Base-by-base conservation (phyloP, 2,888 invertebrate species). In the Agrochola circellaris region DNA sequence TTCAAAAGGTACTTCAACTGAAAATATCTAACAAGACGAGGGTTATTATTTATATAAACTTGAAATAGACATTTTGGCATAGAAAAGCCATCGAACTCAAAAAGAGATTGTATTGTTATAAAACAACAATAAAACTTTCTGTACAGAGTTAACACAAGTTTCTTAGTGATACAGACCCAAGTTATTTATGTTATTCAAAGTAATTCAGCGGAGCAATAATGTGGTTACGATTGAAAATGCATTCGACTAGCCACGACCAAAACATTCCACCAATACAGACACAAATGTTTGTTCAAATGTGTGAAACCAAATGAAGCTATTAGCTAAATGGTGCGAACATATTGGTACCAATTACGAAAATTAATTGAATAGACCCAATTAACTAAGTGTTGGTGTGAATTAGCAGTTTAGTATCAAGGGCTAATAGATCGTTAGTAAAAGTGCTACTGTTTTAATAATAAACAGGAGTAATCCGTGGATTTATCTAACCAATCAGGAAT, bases 291-390 rank as follows among this genome's bases (percentile, higher is more conserved):
- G 82, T 77, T 60, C 66, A 79, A 78, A 80, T 74, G 58, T 77
- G 58, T 72, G 66, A 83, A 87, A 60, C 72, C 23, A 73, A 84
- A 80, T 83, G 26, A 77, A 89, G 66, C 73, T 67, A 89, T 87
- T 85, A 89, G 77, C 71, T 67, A 79, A 84, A 85, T 79, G 81
- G 79, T 76, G 77, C 76, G 70, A 75, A 75, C 66, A 79, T 83
- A 74, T 75, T 73, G 60, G 66, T 79, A 66, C 48, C 88, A 88
- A 82, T 88, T 87, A 88, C 73, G 76, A 77, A 83, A 89, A 84
- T 87, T 86, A 88, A 89, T 89, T 87, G 77, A 74, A 87, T 65
- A 76, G 60, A 84, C 77, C 83, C 83, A 89, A 88, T 88, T 83
- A 86, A 87, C 77, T 86, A 81, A 89, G 77, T 82, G 89, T 77